Percentiles rank a stretch among this genome's conserved stretches.
Conservation (phyloP, 2,888 invertebrate species). For the Hoplodrina blanda region DNA sequence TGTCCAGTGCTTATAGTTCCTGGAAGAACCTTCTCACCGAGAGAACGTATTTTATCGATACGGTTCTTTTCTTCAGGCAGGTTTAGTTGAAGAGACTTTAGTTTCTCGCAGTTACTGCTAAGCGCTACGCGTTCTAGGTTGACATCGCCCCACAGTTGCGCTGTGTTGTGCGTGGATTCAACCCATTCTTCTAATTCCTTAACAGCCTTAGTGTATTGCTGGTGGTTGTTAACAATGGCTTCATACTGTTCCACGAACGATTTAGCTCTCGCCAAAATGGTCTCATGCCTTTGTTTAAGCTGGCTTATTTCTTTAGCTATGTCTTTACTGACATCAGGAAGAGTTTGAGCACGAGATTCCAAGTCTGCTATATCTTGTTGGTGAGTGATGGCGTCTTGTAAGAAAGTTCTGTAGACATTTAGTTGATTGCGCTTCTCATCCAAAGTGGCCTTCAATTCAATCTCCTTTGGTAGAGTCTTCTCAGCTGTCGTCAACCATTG, state of each 20-base stretch:
- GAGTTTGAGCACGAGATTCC: constrained; percentile 94
- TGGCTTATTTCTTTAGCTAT: constrained; percentile 93
- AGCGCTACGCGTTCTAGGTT: constrained; percentile 96
- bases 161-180: constrained; percentile 95
- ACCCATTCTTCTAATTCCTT: constrained; percentile 97
- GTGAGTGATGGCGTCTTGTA: constrained; percentile 96
- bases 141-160: constrained; percentile 95
- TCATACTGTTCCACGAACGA: constrained; percentile 96
- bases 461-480: constrained; percentile 93
- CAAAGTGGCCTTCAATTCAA: constrained; percentile 95
- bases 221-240: constrained; percentile 96
- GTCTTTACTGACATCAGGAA: constrained; percentile 94
- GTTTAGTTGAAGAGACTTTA: constrained; percentile 94
- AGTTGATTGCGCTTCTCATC: constrained; percentile 98
- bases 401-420: constrained; percentile 94
- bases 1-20: constrained; percentile 96
- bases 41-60: constrained; percentile 94
- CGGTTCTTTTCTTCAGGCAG: constrained; percentile 96
- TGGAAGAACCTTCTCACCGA: constrained; percentile 97
- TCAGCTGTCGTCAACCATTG: constrained; percentile 95
- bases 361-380: constrained; percentile 96
- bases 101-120: constrained; percentile 96
- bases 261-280: constrained; percentile 93
- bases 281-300: constrained; percentile 93
- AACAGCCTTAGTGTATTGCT: constrained; percentile 96